Base-by-base conservation (phyloP, 2,888 invertebrate species). In the Agrilus cyanescens region DNA sequence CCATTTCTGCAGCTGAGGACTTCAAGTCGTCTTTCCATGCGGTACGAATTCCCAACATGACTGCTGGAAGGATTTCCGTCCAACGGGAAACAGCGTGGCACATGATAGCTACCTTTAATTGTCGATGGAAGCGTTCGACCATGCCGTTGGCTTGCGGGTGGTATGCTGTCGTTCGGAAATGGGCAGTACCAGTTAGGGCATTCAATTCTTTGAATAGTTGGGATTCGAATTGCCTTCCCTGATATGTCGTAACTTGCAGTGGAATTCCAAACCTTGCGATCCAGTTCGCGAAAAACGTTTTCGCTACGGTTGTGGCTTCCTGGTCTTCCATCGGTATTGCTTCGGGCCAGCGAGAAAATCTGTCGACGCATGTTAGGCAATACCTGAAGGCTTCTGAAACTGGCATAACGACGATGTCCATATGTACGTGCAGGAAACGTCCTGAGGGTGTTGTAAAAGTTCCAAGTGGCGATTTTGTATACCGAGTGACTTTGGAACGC, bases 401-500 rank as follows among this genome's bases (percentile, higher is more conserved):
- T 13, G 65, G 62, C 8, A 68, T 45, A 2, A 66, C 65, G 2
- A 70, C 57, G 5, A 70, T 50, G 49, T 70, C 66, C 3, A 69
- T 53, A 49, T 69, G 65, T 4, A 68, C 52, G 43, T 66, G 63
- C 3, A 53, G 45, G 48, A 69, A 66, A 15, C 64, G 49, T 6
- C 36, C 39, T 13, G 48, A 47, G 1, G 57, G 53, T 4, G 41
- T 34, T 4, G 40, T n/a, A 37, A 58, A 53, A 8, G 41, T 25
- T 15, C 37, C 37, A 2, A 50, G 37, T 5, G 48, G 47, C 3
- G 51, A 34, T 34, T 40, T 43, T 4, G 47, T 50, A 43, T 61
- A 62, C 4, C 60, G 46, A 2, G 49, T 44, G 0, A 64, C 46
- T 45, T 65, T 66, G 1, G 51, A 34, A n/a, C 44, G 41, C 41